Conservation (phyloP, 2,113 vertebrate genomes). For the Grantiella picta region DNA sequence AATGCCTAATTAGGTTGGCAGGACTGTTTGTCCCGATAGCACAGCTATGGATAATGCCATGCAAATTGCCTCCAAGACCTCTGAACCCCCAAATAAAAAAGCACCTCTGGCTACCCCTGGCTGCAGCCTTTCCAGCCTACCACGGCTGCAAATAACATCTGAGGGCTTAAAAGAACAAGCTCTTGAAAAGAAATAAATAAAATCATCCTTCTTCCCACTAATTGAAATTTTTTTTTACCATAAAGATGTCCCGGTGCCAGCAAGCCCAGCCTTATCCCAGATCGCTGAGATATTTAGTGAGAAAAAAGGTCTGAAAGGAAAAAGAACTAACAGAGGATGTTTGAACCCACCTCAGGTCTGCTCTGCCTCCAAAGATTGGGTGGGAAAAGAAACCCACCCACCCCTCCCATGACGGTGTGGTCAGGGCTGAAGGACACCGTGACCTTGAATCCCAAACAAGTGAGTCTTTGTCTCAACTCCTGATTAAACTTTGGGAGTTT, state of each 20-base stretch:
- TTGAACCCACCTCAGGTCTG: not conserved
- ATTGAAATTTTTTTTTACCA: not conserved
- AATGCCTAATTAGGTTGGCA: not conserved
- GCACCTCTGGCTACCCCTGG: not conserved
- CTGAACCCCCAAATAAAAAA: not conserved
- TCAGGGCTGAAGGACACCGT: not conserved
- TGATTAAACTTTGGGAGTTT: not conserved
- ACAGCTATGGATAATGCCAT: not conserved
- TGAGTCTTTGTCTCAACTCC: not conserved
- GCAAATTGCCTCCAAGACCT: constrained; percentile 37
- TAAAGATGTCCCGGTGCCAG: not conserved
- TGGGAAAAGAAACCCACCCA: not conserved
- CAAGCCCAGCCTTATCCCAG: not conserved
- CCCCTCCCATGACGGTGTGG: accelerated
- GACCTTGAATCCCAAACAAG: not conserved
- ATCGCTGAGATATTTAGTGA: not conserved
- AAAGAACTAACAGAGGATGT: not conserved
- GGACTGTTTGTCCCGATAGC: not conserved
- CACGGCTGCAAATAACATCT: not conserved
- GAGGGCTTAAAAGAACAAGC: not conserved
- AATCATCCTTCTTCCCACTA: not conserved
- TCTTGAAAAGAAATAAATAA: not conserved
- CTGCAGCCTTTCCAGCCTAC: not conserved
- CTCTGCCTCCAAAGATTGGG: not conserved
- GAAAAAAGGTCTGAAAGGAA: not conserved